These are phyloP conservation scores for Tachina lurida DNA, from an alignment of 2,888 invertebrate genomes.

Conservation along the genomic window DNA sequence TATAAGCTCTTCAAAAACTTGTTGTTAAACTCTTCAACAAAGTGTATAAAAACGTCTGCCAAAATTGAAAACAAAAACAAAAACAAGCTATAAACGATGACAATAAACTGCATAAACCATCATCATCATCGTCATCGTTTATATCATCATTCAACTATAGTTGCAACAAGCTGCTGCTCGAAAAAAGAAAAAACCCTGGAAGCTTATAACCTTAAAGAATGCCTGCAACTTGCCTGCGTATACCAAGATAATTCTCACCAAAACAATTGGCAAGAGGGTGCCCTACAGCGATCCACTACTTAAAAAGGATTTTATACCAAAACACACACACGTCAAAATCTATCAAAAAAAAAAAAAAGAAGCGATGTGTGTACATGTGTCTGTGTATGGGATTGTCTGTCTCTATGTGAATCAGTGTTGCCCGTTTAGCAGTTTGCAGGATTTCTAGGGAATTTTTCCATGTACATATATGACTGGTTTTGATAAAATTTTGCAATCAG, in stretches of 20 bases:
- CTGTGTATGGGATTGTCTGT: not conserved
- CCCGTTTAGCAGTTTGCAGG: too few relatives aligned
- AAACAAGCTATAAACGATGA: constrained; percentile 28
- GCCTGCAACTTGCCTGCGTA: constrained; percentile 58
- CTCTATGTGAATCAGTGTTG: too few relatives aligned
- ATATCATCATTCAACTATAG: not conserved
- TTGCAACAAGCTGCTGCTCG: constrained; percentile 55
- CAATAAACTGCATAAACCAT: constrained; percentile 33
- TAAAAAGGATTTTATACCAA: constrained; percentile 38
- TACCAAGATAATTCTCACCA: constrained; percentile 47
- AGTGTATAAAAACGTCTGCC: constrained; percentile 35
- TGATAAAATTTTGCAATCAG: too few relatives aligned
- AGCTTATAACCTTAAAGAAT: constrained; percentile 61
- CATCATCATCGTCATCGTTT: not conserved
- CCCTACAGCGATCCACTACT: constrained; percentile 28
- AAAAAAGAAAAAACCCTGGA: constrained; percentile 41
- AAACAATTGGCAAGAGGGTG: constrained; percentile 24
- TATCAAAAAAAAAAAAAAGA: constrained; percentile 1
- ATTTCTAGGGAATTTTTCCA: too few relatives aligned
- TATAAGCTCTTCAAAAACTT: constrained; percentile 32
- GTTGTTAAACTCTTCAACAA: constrained; percentile 41
- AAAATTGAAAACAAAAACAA: constrained; percentile 51
- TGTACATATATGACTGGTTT: too few relatives aligned
- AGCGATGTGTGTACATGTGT: not conserved
- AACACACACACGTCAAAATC: not conserved